Evolutionary conservation across 2,888 invertebrate genomes (phyloP), one percentile per base, ranked within the genome.

Genomic region (Caradrina clavipalpis): DNA sequence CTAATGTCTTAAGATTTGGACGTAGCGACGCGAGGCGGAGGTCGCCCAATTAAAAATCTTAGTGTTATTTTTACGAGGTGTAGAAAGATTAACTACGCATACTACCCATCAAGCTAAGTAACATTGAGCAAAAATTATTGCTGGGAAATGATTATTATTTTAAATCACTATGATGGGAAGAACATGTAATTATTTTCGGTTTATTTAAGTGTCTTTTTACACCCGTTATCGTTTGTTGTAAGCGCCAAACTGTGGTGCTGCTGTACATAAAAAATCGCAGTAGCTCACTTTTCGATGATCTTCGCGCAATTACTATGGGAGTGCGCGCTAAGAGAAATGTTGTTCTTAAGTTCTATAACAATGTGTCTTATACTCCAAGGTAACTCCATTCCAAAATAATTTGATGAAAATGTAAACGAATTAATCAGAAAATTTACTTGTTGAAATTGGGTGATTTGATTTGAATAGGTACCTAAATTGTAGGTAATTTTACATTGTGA

Each of bases 311-410:
- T 4, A 53, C 7, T 62, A 50, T 49, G 15, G 15, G n/a, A 63
- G 22, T 67, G 15, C 15, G 17, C 21, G n/a, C 19, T 21, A 49
- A 31, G 49, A 57, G 3, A 51, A 51, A 22, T 73, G 31, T 50
- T 22, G 13, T 19, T 35, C 35, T 35, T 8, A 7, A 35, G 10
- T 13, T 61, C 2, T 50, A 31, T 73, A 13, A 22, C 15, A 72
- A 60, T 22, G 13, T 8, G 15, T 8, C 15, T 2, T 42, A 42
- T 15, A n/a, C n/a, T n/a, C n/a, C n/a, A n/a, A n/a, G n/a, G n/a
- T n/a, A n/a, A 45, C 45, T 45, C 5, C 17, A 45, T 45, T 45
- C 17, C 4, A 45, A 45, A 45, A 17, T 4, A 15, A 45, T 6
- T 45, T 45, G 17, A 45, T 6, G 17, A 45, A 45, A 17, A 45